Evolutionary conservation across 2,113 vertebrate species (phyloP).

Genomic region (Tachuris rubrigastra): DNA sequence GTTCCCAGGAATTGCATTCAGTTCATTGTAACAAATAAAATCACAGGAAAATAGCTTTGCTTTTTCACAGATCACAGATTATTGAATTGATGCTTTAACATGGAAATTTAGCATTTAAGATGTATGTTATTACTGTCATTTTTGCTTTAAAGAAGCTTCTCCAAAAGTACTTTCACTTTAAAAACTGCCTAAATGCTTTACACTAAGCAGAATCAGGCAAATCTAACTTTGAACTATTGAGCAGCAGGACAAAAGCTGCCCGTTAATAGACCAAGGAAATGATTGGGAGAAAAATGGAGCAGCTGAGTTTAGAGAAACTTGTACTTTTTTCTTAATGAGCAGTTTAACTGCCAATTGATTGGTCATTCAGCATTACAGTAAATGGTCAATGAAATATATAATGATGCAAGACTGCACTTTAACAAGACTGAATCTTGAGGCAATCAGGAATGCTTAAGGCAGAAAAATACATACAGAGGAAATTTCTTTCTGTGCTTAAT

Average conservation of each 20-base stretch:
- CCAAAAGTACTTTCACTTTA: constrained; percentile 25
- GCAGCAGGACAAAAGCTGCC: constrained; percentile 20
- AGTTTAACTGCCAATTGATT: constrained; percentile 47
- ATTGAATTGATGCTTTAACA: constrained; percentile 41
- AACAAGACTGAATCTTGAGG: background rate
- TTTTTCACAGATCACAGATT: constrained; percentile 26
- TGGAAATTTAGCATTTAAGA: constrained; percentile 31
- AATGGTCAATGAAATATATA: constrained; percentile 40
- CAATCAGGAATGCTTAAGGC: background rate
- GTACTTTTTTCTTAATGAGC: constrained; percentile 57
- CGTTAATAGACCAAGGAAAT: constrained; percentile 24
- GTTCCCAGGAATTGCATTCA: background rate
- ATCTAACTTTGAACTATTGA: constrained; percentile 33
- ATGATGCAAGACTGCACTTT: background rate
- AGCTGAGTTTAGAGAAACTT: constrained; percentile 36
- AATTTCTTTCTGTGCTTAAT: background rate
- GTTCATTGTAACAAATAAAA: constrained; percentile 50
- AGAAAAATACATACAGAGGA: constrained; percentile 10
- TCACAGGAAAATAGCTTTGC: constrained; percentile 17
- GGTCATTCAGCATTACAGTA: constrained; percentile 27
- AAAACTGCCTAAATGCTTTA: constrained; percentile 30
- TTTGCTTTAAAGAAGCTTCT: background rate
- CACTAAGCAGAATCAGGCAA: background rate
- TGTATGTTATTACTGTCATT: constrained; percentile 17
- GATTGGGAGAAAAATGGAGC: constrained; percentile 34